Evolutionary conservation across 2,797 vertebrate species (phyloP), one percentile per base, ranked within the genome.

Genomic region (Pogoniulus pusillus): DNA sequence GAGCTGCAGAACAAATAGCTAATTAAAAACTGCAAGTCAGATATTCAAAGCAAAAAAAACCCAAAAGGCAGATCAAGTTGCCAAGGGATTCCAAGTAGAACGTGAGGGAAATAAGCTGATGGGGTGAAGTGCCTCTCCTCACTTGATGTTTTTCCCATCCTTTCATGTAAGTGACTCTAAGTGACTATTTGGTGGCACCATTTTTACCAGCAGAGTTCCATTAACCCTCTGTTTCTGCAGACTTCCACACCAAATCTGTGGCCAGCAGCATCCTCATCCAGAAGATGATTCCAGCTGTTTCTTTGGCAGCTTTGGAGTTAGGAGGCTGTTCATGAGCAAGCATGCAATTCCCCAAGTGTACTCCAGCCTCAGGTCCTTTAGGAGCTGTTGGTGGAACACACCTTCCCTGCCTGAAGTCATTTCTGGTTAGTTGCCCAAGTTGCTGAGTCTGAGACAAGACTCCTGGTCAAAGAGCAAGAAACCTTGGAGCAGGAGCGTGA

Each of bases 311-410:
- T 51, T 41, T 39, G n/a, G 54, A 24, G 35, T 57, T 54, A 51
- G 63, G 49, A 13, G 6, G 16, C 41, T 43, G 41, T 51, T 66
- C 2, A 1, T 62, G 69, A 37, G 15, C 10, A 41, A 62, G 18
- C 2, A 1, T 18, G 27, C 27, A 22, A 23, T 14, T 27, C 72
- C 26, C n/a, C 24, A 7, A 30, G 8, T 0, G 4, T 20, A 49
- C 41, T 74, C 39, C 19, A 30, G 32, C 34, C 8, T 14, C 4
- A 10, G 35, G 68, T 30, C 41, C 41, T 68, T 63, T 9, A 43
- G 6, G 41, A 79, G 34, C 47, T 60, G 12, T 8, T 32, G 29
- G 23, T 65, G 20, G 29, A 59, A 64, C 18, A 72, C 43, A 49
- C 13, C 34, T 62, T 23, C 60, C 17, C 68, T 71, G 65, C 58